These are phyloP conservation scores for Tetragonula clypearis DNA, from an alignment of 1,140 invertebrate genomes.

Conservation along the genomic window DNA sequence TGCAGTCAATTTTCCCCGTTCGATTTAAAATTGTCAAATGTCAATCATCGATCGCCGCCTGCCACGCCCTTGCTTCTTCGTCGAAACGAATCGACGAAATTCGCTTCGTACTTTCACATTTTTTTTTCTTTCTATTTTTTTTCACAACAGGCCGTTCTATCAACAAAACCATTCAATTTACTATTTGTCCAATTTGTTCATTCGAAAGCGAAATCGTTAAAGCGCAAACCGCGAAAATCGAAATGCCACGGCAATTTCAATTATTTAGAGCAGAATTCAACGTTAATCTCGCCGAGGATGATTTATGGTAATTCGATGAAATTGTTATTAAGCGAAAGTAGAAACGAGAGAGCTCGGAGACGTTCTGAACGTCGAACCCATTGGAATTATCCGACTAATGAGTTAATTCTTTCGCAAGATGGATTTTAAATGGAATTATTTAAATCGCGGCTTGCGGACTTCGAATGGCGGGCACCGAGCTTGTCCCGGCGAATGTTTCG, in stretches of 20 bases:
- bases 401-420: conserved; percentile 12
- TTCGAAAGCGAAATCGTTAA: not conserved
- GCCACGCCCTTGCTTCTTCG: not conserved
- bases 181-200: too few relatives aligned
- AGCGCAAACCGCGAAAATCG: not conserved
- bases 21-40: not conserved
- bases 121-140: too few relatives aligned
- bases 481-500: not conserved
- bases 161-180: too few relatives aligned
- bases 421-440: conserved; percentile 17
- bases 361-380: not conserved
- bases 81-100: not conserved
- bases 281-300: not conserved
- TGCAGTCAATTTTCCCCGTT: not conserved
- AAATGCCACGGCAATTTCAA: not conserved
- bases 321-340: not conserved
- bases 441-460: not conserved
- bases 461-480: not conserved
- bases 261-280: not conserved
- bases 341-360: not conserved
- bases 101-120: not conserved
- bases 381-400: not conserved
- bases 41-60: not conserved
- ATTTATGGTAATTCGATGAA: not conserved
- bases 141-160: too few relatives aligned